phyloP scores from a whole-genome alignment of 2,797 vertebrate genomes.

The Pyrocephalus nanus region DNA sequence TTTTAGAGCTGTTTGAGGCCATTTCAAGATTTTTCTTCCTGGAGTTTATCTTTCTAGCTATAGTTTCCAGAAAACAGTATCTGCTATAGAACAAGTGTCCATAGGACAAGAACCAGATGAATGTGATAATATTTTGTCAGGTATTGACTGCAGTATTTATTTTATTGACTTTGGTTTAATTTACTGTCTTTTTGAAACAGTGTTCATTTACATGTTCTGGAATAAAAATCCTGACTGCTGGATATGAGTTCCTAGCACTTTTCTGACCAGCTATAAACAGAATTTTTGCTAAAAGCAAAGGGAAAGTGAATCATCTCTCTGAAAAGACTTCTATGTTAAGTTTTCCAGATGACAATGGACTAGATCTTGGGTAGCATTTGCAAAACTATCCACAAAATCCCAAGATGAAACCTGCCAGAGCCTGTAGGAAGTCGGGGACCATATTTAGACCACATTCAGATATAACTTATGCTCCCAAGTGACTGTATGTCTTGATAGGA shows the following conservation, averaged over 20 bases:
- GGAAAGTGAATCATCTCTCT: neutral
- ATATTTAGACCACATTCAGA: accelerated
- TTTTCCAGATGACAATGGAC: neutral
- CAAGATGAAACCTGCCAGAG: neutral
- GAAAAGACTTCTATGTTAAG: neutral
- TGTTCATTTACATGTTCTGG: neutral
- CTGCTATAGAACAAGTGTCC: neutral
- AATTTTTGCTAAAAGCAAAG: neutral
- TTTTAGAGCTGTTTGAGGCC: neutral
- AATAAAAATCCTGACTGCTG: neutral
- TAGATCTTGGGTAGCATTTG: neutral
- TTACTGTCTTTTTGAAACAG: neutral
- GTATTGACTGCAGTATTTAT: neutral
- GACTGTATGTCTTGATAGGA: neutral
- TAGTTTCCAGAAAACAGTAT: neutral
- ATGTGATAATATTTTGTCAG: neutral
- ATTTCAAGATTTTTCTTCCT: neutral
- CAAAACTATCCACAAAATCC: neutral
- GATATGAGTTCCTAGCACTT: neutral
- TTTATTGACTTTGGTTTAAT: neutral
- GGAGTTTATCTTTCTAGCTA: neutral
- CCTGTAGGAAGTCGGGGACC: neutral
- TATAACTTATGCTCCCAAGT: neutral
- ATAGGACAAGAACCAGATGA: neutral
- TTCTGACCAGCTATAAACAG: neutral